Base-by-base conservation (phyloP, 2,797 vertebrate genomes). In the Leucoraja ocellata region DNA sequence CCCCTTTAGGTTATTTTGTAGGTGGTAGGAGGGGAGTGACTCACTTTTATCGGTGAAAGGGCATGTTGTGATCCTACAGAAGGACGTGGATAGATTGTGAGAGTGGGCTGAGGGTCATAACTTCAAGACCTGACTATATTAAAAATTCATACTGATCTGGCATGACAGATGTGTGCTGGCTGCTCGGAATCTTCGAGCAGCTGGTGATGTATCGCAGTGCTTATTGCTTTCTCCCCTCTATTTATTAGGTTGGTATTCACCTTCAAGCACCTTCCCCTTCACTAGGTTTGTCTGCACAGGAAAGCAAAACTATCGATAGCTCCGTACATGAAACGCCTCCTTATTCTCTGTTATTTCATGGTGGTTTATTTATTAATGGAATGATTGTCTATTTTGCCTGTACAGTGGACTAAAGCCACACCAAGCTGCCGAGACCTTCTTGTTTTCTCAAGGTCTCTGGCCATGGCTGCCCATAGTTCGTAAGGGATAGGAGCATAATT, bases 91-190 rank as follows among this genome's bases (percentile, higher is more conserved):
- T 54, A 54, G 46, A 54, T 54, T 54, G 46, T 54, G 46, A 5
- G 46, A 54, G 46, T 54, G 46, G 46, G 46, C 46, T 5, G 46
- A 54, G 46, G 46, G 46, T 54, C 46, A 54, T 54, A 54, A 54
- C 46, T 54, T 5, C 46, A 54, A 88, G 84, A 88, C 61, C 84
- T 36, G 54, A 88, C n/a, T 16, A 65, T 63, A 21, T 36, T 88
- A 32, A 88, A 84, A 88, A 88, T 88, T 88, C 84, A 88, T 88
- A 14, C 14, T 88, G 84, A 65, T 65, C 61, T 65, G 61, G 32
- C 84, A 88, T 16, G 6, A 32, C 84, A 65, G 28, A 88, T 88
- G 28, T 21, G 28, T 2, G 16, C 61, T 32, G n/a, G 61, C 28
- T 88, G 14, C n/a, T 65, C 84, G 13, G 28, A 65, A 65, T 18